phyloP scores from a whole-genome alignment of 1,140 invertebrate genomes.

The Neuroterus valhalla region DNA sequence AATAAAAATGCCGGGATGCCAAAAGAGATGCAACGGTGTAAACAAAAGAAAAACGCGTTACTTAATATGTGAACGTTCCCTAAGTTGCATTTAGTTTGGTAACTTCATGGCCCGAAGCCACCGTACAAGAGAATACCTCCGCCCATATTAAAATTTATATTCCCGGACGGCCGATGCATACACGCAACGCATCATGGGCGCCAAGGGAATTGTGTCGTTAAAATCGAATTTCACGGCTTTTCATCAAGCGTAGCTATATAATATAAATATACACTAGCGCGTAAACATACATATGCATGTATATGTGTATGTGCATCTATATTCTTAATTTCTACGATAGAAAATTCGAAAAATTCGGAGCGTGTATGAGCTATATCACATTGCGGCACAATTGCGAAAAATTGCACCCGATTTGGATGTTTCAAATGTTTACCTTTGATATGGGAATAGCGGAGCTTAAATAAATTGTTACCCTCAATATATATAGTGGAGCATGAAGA shows the following conservation, averaged over 20 bases:
- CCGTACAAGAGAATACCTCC: slow-evolving; percentile 9
- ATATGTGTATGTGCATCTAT: neutral
- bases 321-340: neutral
- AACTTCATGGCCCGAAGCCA: slow-evolving; percentile 5
- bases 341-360: neutral
- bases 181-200: slow-evolving; percentile 5
- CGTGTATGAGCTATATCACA: neutral
- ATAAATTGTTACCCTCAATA: slow-evolving; percentile 4
- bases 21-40: too few species aligned
- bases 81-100: slow-evolving; percentile 18
- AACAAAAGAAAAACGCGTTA: too few species aligned
- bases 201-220: slow-evolving; percentile 23
- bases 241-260: neutral
- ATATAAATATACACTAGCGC: too few species aligned
- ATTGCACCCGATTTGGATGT: neutral
- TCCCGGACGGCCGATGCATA: slow-evolving; percentile 13
- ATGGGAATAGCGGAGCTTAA: neutral
- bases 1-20: too few species aligned
- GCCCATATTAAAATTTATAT: slow-evolving; percentile 20
- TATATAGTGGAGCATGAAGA: slow-evolving; percentile 1
- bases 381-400: slow-evolving; percentile 5
- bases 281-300: neutral
- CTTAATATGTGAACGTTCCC: too few species aligned
- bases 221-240: slow-evolving; percentile 24
- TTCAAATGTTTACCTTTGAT: slow-evolving; percentile 9